Conservation (phyloP, 1,140 invertebrate species). For the Papilio glaucus region DNA sequence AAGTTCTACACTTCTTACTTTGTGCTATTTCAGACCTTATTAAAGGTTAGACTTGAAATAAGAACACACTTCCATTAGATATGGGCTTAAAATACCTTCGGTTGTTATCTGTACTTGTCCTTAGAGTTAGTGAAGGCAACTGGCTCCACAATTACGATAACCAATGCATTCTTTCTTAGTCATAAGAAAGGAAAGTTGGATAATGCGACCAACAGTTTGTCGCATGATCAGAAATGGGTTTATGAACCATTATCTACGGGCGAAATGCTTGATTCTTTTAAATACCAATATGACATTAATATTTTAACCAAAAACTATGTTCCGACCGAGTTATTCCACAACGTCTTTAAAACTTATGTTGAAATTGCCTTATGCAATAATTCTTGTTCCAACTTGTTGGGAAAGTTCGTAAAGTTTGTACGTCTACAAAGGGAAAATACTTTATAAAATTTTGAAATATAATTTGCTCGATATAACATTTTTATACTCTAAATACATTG, state of each 20-base stretch:
- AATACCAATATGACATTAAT: too few relatives aligned
- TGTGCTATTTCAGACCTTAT: constrained; percentile 14
- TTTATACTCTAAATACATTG: too few relatives aligned
- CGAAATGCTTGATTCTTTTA: too few relatives aligned
- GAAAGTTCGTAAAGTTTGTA: constrained; percentile 28
- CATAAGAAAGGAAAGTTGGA: too few relatives aligned
- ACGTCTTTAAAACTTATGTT: constrained; percentile 26
- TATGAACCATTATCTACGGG: too few relatives aligned
- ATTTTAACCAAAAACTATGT: constrained; percentile 1
- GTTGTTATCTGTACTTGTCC: background rate
- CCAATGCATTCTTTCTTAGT: background rate
- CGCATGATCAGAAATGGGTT: background rate
- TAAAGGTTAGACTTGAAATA: background rate
- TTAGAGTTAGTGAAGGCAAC: background rate
- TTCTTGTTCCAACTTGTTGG: constrained; percentile 24
- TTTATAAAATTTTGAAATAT: constrained; percentile 3
- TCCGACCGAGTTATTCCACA: constrained; percentile 8
- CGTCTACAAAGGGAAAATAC: background rate
- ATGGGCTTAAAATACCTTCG: background rate
- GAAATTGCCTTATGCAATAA: constrained; percentile 30
- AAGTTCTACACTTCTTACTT: background rate
- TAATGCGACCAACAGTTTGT: background rate
- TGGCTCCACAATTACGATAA: background rate
- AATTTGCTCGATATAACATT: background rate
- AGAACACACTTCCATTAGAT: background rate